Evolutionary conservation across 23 tunicate genomes (phyloP).

Genomic region (Styela clava): DNA sequence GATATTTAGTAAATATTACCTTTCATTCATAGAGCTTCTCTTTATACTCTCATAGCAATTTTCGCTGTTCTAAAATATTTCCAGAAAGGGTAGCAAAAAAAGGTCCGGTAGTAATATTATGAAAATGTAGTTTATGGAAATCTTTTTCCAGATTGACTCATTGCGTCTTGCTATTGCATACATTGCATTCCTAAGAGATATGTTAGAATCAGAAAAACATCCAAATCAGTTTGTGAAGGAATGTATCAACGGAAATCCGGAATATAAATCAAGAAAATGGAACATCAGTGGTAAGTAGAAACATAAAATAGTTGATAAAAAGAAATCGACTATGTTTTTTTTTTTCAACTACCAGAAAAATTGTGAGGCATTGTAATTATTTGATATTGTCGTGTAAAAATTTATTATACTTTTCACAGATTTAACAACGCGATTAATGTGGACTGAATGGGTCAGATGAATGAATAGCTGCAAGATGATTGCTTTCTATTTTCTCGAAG

Average conservation of each 20-base stretch:
- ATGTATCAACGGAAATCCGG: slow-evolving; percentile 10
- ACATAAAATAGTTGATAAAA: background rate
- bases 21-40: too few relatives aligned
- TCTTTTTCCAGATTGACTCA: slow-evolving; percentile 40
- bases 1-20: too few relatives aligned
- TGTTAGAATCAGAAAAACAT: slow-evolving; percentile 13
- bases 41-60: too few relatives aligned
- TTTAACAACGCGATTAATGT: background rate
- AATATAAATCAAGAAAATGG: slow-evolving; percentile 14
- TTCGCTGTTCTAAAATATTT: too few relatives aligned
- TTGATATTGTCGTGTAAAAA: background rate
- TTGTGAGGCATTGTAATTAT: background rate
- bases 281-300: slow-evolving; percentile 44
- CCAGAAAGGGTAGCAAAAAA: too few relatives aligned
- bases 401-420: background rate
- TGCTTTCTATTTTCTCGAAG: too few relatives aligned
- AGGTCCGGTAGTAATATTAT: too few relatives aligned
- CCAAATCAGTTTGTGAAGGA: slow-evolving; percentile 18
- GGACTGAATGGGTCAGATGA: background rate
- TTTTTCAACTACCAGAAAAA: background rate
- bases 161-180: slow-evolving; percentile 37
- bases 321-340: background rate
- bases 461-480: too few relatives aligned
- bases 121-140: too few relatives aligned
- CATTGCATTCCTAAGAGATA: slow-evolving; percentile 30